Evolutionary conservation across 2,113 vertebrate genomes (phyloP).

Genomic region (Mirza zaza): DNA sequence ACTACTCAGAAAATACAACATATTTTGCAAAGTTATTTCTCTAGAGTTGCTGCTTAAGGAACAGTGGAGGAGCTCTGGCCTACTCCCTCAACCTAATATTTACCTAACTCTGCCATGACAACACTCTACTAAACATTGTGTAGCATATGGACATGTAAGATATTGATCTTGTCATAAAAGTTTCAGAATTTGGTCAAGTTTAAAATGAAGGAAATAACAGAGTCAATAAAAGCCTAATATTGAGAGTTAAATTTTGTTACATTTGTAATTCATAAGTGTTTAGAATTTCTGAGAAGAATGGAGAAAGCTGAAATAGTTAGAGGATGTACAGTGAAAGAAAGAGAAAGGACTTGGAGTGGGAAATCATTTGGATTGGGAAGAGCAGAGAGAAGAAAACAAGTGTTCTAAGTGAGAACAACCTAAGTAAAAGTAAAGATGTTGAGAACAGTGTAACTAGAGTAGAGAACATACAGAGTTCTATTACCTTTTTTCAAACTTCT

Average conservation of each 20-base stretch:
- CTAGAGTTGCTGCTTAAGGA: conserved; percentile 9
- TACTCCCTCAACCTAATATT: neutral
- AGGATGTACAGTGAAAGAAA: neutral
- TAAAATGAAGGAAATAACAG: neutral
- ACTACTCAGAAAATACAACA: conserved; percentile 33
- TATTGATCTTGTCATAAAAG: neutral
- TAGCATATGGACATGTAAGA: neutral
- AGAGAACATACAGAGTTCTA: neutral
- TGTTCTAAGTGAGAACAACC: neutral
- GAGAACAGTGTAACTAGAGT: neutral
- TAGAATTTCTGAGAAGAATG: conserved; percentile 35
- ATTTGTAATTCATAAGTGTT: conserved; percentile 17
- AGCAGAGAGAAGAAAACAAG: neutral
- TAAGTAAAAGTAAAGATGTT: neutral
- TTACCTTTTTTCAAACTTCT: neutral
- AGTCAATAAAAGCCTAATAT: neutral
- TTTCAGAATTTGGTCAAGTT: neutral
- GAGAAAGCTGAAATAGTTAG: neutral
- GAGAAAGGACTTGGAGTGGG: neutral
- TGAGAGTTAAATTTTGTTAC: conserved; percentile 12
- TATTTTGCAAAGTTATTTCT: conserved; percentile 15
- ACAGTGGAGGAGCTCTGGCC: neutral
- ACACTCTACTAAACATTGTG: neutral
- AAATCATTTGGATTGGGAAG: conserved; percentile 22
- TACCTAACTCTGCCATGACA: neutral